These are phyloP conservation scores for Gobionotothen gibberifrons DNA, from an alignment of 2,797 vertebrate species.

Conservation along the genomic window DNA sequence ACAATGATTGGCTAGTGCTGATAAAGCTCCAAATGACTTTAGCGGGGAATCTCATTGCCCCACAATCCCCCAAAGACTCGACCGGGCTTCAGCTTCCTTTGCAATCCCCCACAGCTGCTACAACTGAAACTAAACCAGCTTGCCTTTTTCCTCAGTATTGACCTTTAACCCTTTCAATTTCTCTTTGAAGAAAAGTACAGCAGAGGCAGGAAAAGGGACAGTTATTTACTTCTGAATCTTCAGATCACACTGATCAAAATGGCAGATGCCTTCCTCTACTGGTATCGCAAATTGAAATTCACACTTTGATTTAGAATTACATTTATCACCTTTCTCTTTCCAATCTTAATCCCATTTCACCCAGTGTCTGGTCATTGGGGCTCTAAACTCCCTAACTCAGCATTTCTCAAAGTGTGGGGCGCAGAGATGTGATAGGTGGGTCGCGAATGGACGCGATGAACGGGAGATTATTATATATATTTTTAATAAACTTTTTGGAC, in stretches of 20 bases:
- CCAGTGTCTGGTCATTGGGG: conserved; percentile 40
- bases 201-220: conserved; percentile 29
- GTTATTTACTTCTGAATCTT: conserved; percentile 36
- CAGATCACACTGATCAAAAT: conserved; percentile 57
- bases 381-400: conserved; percentile 47
- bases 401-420: background rate
- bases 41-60: conserved; percentile 59
- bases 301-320: conserved; percentile 62
- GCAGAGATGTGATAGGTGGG: too few relatives aligned
- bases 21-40: conserved; percentile 72
- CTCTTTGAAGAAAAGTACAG: conserved; percentile 30
- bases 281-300: conserved; percentile 47
- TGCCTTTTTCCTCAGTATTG: conserved; percentile 16
- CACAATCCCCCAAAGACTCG: conserved; percentile 54
- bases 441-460: too few relatives aligned
- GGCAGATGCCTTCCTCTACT: conserved; percentile 5
- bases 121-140: conserved; percentile 48
- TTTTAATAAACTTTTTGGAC: too few relatives aligned
- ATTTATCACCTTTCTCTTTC: conserved; percentile 44
- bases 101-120: conserved; percentile 17
- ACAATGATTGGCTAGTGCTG: conserved; percentile 64
- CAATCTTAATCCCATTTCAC: conserved; percentile 27
- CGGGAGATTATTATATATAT: too few relatives aligned
- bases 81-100: conserved; percentile 25
- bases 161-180: conserved; percentile 39